Base-by-base conservation (phyloP, 2,888 invertebrate genomes). In the Scaptomyza parva region DNA sequence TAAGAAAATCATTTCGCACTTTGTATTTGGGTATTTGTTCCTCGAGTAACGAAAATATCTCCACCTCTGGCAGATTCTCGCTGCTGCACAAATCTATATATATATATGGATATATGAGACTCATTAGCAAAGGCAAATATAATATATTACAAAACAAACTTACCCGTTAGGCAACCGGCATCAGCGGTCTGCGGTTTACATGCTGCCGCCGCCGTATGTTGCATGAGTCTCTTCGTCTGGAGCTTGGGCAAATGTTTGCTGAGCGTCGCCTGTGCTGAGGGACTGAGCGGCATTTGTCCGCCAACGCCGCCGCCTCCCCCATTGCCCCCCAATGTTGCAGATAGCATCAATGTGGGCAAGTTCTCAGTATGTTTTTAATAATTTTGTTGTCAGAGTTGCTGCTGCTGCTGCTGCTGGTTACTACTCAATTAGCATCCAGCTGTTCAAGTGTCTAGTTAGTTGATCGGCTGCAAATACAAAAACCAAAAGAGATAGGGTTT, bases 21-120 rank as follows among this genome's bases (percentile, higher is more conserved):
- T 95, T 96, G 92, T 99, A 99, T 90, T 96, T 95, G 54, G 98
- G 98, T 92, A 98, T 97, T 92, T 97, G 96, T 92, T 98, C 98
- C 93, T 98, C 97, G 83, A 98, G 93, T 82, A 98, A 94, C 92
- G 97, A 97, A 92, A 98, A 96, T 90, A 98, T 97, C 93, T 98
- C 98, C 89, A 98, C 97, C 94, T 98, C 98, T 73, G 97, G 97
- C 92, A 97, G 94, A 92, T 97, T 95, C 92, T 95, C 97, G 92
- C 95, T 95, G 93, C 96, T 97, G 94, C 97, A 97, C 93, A 98
- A 94, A 93, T 98, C 98, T 98, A 69, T 40, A 47, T 14, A 26
- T 1, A 24, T 20, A 33, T 51, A 18, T 45, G 3, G 3, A 24
- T 3, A 17, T 18, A 39, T 12, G 40, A 30, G 37, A 24, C 11